Conservation (phyloP, 2,888 invertebrate genomes). For the Sepiola atlantica region DNA sequence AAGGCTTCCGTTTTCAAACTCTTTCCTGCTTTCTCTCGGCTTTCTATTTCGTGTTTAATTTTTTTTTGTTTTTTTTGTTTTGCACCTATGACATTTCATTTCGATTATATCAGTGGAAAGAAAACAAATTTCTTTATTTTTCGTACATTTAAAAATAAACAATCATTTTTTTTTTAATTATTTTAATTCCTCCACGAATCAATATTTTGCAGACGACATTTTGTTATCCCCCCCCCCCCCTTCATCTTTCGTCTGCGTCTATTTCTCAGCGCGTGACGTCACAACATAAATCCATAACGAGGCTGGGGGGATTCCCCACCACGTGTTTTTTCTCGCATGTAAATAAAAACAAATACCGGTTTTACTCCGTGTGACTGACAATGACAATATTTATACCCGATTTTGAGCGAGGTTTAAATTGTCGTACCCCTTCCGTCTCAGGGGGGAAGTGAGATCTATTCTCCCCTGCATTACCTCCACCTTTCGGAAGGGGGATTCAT, state of each 20-base stretch:
- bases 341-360: neutral
- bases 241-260: neutral
- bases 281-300: neutral
- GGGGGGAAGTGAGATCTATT: too few relatives aligned
- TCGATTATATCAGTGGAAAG: neutral
- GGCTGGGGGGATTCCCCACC: neutral
- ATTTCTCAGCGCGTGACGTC: neutral
- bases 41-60: neutral
- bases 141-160: neutral
- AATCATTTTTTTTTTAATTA: neutral
- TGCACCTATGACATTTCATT: neutral
- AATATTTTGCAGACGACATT: conserved; percentile 39
- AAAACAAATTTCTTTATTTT: neutral
- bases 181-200: neutral
- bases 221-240: neutral
- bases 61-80: neutral
- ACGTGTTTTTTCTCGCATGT: neutral
- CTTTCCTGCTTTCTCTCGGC: too few relatives aligned
- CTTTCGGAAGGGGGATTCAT: too few relatives aligned
- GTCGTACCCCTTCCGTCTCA: too few relatives aligned
- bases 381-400: too few relatives aligned
- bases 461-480: too few relatives aligned
- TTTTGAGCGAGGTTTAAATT: too few relatives aligned
- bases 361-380: neutral
- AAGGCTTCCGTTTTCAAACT: neutral